Percentiles rank a stretch among this genome's conserved stretches.
Evolutionary conservation across 2,888 invertebrate genomes (phyloP).

Genomic region (Parnassius orleans): DNA sequence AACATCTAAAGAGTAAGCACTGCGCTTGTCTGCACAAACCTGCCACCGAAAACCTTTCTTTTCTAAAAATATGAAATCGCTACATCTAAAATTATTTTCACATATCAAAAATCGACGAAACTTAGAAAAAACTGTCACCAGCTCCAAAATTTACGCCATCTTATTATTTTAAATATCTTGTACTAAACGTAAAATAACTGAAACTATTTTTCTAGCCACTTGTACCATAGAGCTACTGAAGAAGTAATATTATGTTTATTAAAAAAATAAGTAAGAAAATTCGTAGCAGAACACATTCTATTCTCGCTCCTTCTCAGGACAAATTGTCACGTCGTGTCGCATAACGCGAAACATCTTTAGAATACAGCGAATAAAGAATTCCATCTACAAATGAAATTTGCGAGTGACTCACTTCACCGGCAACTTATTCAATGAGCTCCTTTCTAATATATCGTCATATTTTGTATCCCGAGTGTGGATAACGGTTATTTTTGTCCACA

Average conservation of each 20-base stretch:
- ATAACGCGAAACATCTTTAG: conserved; percentile 26
- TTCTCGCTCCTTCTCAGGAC: conserved; percentile 9
- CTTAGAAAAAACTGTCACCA: too few relatives aligned
- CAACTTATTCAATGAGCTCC: conserved; percentile 21
- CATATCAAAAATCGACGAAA: too few relatives aligned
- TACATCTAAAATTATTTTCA: too few relatives aligned
- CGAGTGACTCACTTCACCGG: conserved; percentile 24
- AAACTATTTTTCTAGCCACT: too few relatives aligned
- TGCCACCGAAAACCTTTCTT: too few relatives aligned
- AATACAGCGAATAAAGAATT: conserved; percentile 25
- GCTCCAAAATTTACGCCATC: too few relatives aligned
- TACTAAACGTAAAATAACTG: too few relatives aligned
- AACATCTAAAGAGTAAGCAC: too few relatives aligned
- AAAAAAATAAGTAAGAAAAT: conserved; percentile 4
- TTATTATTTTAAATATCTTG: too few relatives aligned
- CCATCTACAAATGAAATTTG: conserved; percentile 27
- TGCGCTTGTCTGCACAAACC: too few relatives aligned
- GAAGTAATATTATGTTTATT: background rate
- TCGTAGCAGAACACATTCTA: conserved; percentile 5
- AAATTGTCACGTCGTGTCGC: conserved; percentile 26
- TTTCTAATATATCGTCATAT: conserved; percentile 21
- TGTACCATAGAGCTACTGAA: background rate
- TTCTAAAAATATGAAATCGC: too few relatives aligned
- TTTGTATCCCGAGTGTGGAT: conserved; percentile 1
- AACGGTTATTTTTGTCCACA: conserved; percentile 19